Base-by-base conservation (phyloP, 1,140 invertebrate genomes). In the Cydia strobilella region DNA sequence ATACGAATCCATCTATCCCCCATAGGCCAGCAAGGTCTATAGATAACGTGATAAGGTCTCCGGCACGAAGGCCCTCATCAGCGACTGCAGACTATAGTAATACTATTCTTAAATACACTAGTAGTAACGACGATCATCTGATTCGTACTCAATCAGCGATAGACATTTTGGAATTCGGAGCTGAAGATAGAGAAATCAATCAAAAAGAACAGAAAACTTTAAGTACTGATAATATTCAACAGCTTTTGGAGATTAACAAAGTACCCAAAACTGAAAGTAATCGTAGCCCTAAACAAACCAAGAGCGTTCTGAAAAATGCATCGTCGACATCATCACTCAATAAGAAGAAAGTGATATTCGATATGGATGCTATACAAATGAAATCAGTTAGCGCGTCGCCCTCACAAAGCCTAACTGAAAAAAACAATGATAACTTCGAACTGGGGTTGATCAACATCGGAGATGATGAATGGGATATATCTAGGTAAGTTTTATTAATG, bases 271-370 rank as follows among this genome's bases (percentile, higher is more conserved):
- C 90, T 15, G 87, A 87, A 63, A 89, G 93, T 45, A 90, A 89
- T 76, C 74, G 90, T 13, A 78, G 69, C 62, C 74, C 35, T 23
- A 91, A 88, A 78, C 85, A 85, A 83, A 90, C 90, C 9, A 95
- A 94, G 88, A 92, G 95, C 72, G 94, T 95, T 31, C 78, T 95
- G 13, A 95, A 95, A 90, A 93, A 91, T 77, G 88, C 91, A 15
- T 89, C 87, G 51, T 94, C 94, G 3, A 89, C 86, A 9, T 90
- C 91, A 39, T 94, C 88, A 35, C 84, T 94, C 25, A 88, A 93
- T 31, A 95, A 95, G 72, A 95, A 95, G 77, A 95, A 94, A 88
- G 94, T 95, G 2, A 79, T 94, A 48, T 95, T 95, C 79, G 93
- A 95, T 85, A 89, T 95, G 80, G 92, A 94, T 74, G 90, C 93